These are phyloP conservation scores for Oligia strigilis DNA, from an alignment of 2,888 invertebrate genomes.

Conservation along the genomic window DNA sequence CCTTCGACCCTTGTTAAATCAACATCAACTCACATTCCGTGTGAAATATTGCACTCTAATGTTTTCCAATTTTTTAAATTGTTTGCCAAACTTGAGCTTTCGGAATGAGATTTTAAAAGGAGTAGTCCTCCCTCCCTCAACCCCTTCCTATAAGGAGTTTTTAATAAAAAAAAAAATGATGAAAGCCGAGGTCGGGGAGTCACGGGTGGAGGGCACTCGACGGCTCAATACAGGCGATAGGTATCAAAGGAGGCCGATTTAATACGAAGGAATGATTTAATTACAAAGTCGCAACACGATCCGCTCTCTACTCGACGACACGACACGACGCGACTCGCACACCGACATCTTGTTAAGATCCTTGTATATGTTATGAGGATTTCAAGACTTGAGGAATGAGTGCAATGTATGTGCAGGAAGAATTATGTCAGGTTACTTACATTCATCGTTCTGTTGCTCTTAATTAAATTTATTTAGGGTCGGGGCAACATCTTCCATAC, in stretches of 20 bases:
- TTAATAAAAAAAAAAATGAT: constrained; percentile 78
- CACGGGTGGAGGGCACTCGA: constrained; percentile 77
- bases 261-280: constrained; percentile 86
- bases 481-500: neutral
- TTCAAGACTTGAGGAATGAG: constrained; percentile 8
- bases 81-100: constrained; percentile 64
- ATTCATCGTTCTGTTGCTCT: neutral
- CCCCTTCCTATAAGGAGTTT: constrained; percentile 73
- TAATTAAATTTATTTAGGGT: neutral
- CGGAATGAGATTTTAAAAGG: constrained; percentile 64
- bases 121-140: constrained; percentile 66
- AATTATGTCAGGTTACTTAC: neutral
- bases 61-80: constrained; percentile 60
- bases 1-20: constrained; percentile 25
- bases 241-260: constrained; percentile 82
- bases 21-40: constrained; percentile 39
- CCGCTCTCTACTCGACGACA: constrained; percentile 68
- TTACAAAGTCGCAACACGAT: constrained; percentile 84
- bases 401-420: constrained; percentile 1
- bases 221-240: constrained; percentile 80
- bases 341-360: constrained; percentile 52
- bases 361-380: constrained; percentile 53
- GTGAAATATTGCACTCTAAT: constrained; percentile 66
- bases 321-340: constrained; percentile 64
- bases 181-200: constrained; percentile 77